Base-by-base conservation (phyloP, 2,113 vertebrate species). In the Synchiropus splendidus region DNA sequence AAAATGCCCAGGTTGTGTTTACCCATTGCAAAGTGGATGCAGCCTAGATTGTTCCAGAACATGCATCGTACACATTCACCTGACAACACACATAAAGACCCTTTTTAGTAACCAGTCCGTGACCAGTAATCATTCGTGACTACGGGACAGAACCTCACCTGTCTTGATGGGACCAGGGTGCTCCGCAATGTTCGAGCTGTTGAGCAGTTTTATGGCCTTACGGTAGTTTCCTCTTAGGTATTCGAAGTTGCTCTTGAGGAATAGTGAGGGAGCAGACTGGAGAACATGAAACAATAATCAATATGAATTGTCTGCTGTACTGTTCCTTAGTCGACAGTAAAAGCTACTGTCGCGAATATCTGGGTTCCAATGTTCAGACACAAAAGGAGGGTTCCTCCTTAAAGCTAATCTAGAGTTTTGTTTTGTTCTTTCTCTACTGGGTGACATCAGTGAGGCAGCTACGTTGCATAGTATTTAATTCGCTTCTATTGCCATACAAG, bases 31-130 rank as follows among this genome's bases (percentile, higher is more conserved):
- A 98, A 97, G 78, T 99, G 94, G 66, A 98, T 97, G 70, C 95
- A 99, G 38, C 95, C 95, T 67, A 99, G 89, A 70, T 99, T 99
- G 76, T 97, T 99, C 95, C 94, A 99, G 79, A 98, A 99, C 95
- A 99, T 99, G 63, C 94, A 98, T 2, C 90, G 81, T 42, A 95
- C 85, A 70, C 93, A 98, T 89, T 99, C 95, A 73, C 95, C 95
- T 99, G 54, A 57, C 14, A 42, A 42, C 4, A 27, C 21, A 27
- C 21, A 27, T 4, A 27, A 4, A 27, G 4, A 8, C 21, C 4
- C 21, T 8, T 27, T 27, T 27, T 4, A 27, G 21, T 27, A 27
- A 27, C 4, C 4, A 27, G 21, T n/a, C n/a, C n/a, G n/a, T n/a
- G n/a, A n/a, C n/a, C 21, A 27, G 4, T 27, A 8, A 27, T 27